phyloP scores from a whole-genome alignment of 2,888 invertebrate species.

The Melitaea athalia region DNA sequence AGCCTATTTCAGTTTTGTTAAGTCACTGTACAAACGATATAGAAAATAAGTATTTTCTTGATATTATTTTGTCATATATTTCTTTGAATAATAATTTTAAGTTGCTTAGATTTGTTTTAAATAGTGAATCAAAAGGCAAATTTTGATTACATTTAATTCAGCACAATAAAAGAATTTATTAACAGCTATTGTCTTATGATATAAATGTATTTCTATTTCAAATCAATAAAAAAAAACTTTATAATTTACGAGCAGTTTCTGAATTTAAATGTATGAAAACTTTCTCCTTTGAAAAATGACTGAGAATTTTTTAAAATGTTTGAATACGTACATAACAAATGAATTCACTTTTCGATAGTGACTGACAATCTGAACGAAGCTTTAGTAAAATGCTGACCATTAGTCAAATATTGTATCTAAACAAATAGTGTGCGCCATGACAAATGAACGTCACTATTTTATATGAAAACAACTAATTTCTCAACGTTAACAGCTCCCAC shows the following conservation, averaged over 20 bases:
- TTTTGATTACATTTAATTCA: too few species aligned
- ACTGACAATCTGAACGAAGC: conserved; percentile 13
- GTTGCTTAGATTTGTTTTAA: too few species aligned
- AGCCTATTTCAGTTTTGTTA: not conserved
- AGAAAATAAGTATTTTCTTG: too few species aligned
- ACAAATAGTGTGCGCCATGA: conserved; percentile 26
- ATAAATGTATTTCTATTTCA: not conserved
- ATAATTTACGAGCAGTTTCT: too few species aligned
- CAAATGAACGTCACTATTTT: conserved; percentile 22
- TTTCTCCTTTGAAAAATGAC: not conserved
- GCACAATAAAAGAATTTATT: too few species aligned
- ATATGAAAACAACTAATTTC: conserved; percentile 21
- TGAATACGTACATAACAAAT: not conserved
- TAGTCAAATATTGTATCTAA: conserved; percentile 25
- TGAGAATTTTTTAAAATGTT: not conserved
- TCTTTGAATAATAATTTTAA: too few species aligned
- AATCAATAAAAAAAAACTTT: not conserved
- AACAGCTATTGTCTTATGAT: not conserved
- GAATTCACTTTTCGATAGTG: not conserved
- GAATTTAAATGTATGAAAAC: not conserved
- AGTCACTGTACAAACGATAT: not conserved
- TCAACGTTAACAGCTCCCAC: not conserved
- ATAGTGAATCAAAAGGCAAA: too few species aligned
- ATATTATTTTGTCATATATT: too few species aligned
- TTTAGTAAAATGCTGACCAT: conserved; percentile 18